Conservation (phyloP, 2,797 vertebrate species). For the Macropodus opercularis region DNA sequence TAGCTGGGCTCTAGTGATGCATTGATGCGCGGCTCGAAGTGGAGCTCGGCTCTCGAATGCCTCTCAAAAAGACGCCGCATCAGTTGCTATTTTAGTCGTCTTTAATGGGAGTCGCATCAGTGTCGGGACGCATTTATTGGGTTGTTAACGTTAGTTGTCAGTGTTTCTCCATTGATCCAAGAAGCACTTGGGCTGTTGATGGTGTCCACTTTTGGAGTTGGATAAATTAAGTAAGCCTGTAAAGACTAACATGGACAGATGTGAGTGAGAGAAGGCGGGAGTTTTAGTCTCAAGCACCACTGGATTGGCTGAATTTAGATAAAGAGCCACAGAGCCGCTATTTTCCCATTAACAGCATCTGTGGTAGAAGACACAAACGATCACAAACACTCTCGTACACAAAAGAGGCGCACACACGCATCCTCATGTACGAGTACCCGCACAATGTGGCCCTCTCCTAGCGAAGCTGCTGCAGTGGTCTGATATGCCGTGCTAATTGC, state of each 20-base stretch:
- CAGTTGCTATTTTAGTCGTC: constrained; percentile 55
- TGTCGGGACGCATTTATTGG: constrained; percentile 26
- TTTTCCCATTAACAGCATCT: constrained; percentile 20
- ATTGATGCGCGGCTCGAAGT: constrained; percentile 56
- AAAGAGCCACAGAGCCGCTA: constrained; percentile 6
- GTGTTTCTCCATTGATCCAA: constrained; percentile 47
- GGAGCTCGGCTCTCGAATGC: constrained; percentile 52
- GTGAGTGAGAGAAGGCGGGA: constrained; percentile 1
- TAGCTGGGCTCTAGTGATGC: constrained; percentile 56
- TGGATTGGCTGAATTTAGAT: constrained; percentile 22
- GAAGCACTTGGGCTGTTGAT: constrained; percentile 27
- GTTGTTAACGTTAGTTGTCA: constrained; percentile 34
- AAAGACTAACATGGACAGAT: constrained; percentile 17
- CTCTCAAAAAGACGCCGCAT: constrained; percentile 20
- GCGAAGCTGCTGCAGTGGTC: constrained; percentile 66
- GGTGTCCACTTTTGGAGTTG: constrained; percentile 9
- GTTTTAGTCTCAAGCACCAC: constrained; percentile 26
- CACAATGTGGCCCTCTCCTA: constrained; percentile 56
- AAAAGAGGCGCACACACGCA: background rate
- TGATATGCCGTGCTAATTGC: constrained; percentile 78
- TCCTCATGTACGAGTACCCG: constrained; percentile 8
- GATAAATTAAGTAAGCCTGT: constrained; percentile 22
- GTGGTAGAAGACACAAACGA: constrained; percentile 14
- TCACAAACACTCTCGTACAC: background rate
- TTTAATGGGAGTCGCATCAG: constrained; percentile 43